These are phyloP conservation scores for Heptranchias perlo DNA, from an alignment of 2,113 vertebrate species.

Conservation along the genomic window DNA sequence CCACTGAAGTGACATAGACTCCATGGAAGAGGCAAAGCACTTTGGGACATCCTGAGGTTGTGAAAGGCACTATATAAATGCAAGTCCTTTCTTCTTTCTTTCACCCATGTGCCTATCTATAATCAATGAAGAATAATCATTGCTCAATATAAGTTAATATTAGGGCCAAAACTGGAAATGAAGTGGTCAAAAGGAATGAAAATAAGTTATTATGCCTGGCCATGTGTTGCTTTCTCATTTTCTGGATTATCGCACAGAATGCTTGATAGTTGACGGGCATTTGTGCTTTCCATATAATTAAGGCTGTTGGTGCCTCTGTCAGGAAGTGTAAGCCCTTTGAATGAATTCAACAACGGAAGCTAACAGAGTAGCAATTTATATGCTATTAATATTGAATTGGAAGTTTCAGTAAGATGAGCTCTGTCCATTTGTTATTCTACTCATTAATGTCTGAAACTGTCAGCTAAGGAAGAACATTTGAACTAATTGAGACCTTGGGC, in stretches of 20 bases:
- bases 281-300: not conserved
- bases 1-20: not conserved
- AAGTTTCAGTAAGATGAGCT: conserved; percentile 18
- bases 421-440: conserved; percentile 7
- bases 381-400: conserved; percentile 31
- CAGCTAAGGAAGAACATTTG: not conserved
- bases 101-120: not conserved
- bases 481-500: not conserved
- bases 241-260: not conserved
- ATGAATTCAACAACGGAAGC: not conserved
- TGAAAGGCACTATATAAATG: not conserved
- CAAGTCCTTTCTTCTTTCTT: not conserved
- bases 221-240: not conserved
- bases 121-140: not conserved
- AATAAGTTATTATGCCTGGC: not conserved
- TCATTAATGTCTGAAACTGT: conserved; percentile 3
- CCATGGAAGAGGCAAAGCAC: not conserved
- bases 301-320: not conserved
- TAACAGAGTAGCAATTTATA: conserved; percentile 27
- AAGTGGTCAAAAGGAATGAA: not conserved
- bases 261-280: not conserved
- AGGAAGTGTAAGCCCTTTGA: conserved; percentile 7
- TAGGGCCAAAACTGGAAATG: not conserved
- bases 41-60: too few relatives aligned
- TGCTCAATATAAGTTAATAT: not conserved